A percentile compares a stretch with the other conserved stretches of the same genome.
Conservation (phyloP, 2,113 vertebrate genomes). For the Butorides virescens region DNA sequence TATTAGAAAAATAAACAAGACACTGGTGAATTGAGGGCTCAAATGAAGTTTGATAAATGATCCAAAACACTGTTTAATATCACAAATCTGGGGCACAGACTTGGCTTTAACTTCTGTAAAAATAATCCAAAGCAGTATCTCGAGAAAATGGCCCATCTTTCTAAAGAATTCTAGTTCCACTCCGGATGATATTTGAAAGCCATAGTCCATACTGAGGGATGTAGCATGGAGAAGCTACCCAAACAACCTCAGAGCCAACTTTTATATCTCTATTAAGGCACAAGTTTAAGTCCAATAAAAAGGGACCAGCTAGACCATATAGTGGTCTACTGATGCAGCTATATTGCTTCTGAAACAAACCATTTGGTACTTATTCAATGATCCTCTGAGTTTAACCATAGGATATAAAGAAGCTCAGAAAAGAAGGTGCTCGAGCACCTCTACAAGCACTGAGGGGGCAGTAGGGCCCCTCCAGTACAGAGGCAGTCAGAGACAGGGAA, state of each 20-base stretch:
- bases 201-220: neutral
- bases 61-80: neutral
- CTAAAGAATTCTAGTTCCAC: neutral
- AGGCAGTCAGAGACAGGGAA: neutral
- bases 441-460: neutral
- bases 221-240: neutral
- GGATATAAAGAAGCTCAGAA: neutral
- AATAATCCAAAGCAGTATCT: neutral
- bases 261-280: neutral
- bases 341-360: neutral
- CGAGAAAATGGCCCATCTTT: neutral
- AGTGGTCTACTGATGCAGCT: neutral
- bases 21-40: neutral
- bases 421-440: fast-evolving
- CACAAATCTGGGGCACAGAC: neutral
- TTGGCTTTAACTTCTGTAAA: neutral
- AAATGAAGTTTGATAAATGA: neutral
- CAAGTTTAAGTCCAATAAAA: neutral
- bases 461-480: neutral
- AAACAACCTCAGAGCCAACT: neutral
- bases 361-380: neutral
- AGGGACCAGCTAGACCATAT: neutral
- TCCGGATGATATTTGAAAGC: neutral
- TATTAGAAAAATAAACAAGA: neutral
- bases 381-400: neutral